Evolutionary conservation across 2,797 vertebrate genomes (phyloP).

Genomic region (Syncerus caffer): DNA sequence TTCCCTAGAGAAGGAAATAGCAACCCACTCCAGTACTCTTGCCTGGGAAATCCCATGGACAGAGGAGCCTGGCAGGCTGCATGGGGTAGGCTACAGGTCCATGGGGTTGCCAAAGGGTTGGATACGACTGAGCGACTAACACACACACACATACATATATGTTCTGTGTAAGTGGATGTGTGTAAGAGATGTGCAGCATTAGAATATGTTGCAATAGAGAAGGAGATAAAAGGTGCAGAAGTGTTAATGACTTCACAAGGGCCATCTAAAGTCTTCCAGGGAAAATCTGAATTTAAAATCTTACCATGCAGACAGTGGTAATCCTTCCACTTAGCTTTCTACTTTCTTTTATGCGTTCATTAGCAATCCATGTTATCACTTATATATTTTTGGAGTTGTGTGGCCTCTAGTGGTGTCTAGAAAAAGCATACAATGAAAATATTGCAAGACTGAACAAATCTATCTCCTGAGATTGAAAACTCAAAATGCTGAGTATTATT

Average conservation of each 20-base stretch:
- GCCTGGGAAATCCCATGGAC: background rate
- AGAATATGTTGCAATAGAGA: background rate
- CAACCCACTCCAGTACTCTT: background rate
- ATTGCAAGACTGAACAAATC: background rate
- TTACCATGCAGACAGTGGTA: background rate
- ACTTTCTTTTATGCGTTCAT: background rate
- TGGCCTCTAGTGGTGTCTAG: conserved; percentile 47
- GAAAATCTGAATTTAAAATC: background rate
- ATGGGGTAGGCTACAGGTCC: too few species aligned
- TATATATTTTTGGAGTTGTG: conserved; percentile 38
- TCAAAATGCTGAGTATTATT: background rate
- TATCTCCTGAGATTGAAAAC: background rate
- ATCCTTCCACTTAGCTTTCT: background rate
- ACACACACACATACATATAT: background rate
- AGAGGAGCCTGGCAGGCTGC: background rate
- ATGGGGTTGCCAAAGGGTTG: background rate
- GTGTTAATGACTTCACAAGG: background rate
- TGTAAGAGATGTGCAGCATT: background rate
- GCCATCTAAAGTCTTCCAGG: background rate
- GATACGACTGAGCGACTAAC: background rate
- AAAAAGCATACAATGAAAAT: background rate
- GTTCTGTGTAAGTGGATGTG: background rate
- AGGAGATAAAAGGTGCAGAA: background rate
- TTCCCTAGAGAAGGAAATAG: background rate
- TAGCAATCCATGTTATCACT: background rate